A percentile compares a stretch with the other conserved stretches of the same genome.
phyloP scores from a whole-genome alignment of 1,140 invertebrate species.

The Drosophila bocqueti region DNA sequence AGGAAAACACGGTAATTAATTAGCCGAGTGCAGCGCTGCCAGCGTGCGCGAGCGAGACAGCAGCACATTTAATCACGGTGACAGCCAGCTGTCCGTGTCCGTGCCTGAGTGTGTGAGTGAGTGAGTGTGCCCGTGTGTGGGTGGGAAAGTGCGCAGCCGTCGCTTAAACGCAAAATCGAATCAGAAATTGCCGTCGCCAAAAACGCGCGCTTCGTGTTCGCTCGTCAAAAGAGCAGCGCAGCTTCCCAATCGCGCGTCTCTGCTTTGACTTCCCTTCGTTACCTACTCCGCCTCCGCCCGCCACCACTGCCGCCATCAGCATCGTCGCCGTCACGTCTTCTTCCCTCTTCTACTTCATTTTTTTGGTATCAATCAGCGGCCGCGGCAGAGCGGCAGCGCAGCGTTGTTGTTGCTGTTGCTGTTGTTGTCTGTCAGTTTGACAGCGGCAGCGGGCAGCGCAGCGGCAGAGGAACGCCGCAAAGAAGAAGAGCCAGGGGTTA shows the following conservation, averaged over 20 bases:
- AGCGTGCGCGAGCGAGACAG: constrained; percentile 63
- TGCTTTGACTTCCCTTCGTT: constrained; percentile 67
- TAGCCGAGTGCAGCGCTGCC: constrained; percentile 55
- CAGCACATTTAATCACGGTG: constrained; percentile 74
- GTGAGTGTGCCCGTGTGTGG: constrained; percentile 19
- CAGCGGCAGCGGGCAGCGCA: constrained; percentile 39
- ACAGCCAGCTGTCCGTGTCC: constrained; percentile 48
- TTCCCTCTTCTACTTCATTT: constrained; percentile 63
- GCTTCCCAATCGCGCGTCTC: constrained; percentile 65
- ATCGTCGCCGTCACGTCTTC: constrained; percentile 19
- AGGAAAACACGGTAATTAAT: constrained; percentile 70
- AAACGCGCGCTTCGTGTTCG: constrained; percentile 74
- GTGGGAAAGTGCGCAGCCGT: constrained; percentile 66
- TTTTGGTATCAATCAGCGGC: constrained; percentile 79
- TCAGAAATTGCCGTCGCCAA: constrained; percentile 82
- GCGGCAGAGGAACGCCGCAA: constrained; percentile 45
- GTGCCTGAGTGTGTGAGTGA: constrained; percentile 13
- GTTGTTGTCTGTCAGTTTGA: constrained; percentile 43
- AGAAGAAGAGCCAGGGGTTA: constrained; percentile 56
- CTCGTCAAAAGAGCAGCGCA: constrained; percentile 68
- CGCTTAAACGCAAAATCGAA: constrained; percentile 77
- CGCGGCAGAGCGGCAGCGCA: constrained; percentile 39
- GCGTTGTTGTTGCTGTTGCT: constrained; percentile 31
- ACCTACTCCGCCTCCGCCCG: constrained; percentile 7
- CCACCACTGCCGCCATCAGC: neutral